Base-by-base conservation (phyloP, 2,797 vertebrate genomes). In the Pipistrellus pygmaeus region DNA sequence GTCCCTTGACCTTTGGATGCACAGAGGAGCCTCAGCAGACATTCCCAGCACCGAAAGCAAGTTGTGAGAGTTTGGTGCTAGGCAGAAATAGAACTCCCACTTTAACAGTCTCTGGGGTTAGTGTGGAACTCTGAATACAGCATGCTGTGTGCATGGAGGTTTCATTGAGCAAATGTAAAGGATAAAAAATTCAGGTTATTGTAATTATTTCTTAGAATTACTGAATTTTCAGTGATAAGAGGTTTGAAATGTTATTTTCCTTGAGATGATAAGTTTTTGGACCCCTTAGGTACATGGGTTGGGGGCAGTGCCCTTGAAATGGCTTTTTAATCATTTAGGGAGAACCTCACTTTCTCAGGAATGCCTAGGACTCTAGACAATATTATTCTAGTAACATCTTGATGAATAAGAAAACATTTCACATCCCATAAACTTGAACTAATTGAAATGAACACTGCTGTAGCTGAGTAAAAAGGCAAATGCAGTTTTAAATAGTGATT, bases 401-500 rank as follows among this genome's bases (percentile, higher is more conserved):
- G 82, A 95, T 90, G 60, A 96, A 90, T 48, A 85, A 51, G 71
- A 93, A 96, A 96, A 90, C 38, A 90, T 76, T 87, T 90, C 85
- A 95, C 14, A 57, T 93, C 46, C n/a, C 87, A 93, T 90, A 95
- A 86, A 97, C 78, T 91, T 93, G 87, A 93, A 84, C 85, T 96
- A 93, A 93, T 97, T 97, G 97, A 97, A 96, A 86, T 80, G 93
- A 95, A 95, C 25, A n/a, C 38, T 90, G 96, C 96, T 97, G 95
- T 84, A 95, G 44, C 87, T 81, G 35, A 80, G 86, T 90, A 86
- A 97, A 97, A 95, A 94, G 62, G 12, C 90, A 97, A 95, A 93
- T 96, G 92, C 18, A 96, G 96, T 97, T 98, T 98, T 93, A 97
- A 97, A 81, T 6, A 71, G 93, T 91, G 90, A 98, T 98, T 97